Conservation (phyloP, 1,140 invertebrate genomes). For the Pseudomyrmex cubaensis region DNA sequence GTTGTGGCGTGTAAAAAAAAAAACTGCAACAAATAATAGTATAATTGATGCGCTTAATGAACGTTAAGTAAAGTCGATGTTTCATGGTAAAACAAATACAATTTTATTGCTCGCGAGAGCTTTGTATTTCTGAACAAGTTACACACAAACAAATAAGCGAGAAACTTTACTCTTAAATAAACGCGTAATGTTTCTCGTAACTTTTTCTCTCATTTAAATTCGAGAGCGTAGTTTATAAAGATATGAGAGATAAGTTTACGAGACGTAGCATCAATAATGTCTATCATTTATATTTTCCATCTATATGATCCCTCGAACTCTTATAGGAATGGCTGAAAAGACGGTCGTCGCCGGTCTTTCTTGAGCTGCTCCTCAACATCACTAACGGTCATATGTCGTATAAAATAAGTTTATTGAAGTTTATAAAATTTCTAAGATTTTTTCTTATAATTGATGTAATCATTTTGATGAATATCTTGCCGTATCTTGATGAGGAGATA, state of each 20-base stretch:
- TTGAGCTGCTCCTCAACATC: not conserved
- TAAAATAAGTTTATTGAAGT: slow-evolving; percentile 22
- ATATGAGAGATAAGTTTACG: slow-evolving; percentile 7
- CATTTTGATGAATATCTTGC: no score
- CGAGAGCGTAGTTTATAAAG: not conserved
- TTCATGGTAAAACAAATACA: not conserved
- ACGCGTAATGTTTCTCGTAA: no score
- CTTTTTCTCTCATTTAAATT: not conserved
- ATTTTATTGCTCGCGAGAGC: not conserved
- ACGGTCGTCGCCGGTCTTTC: not conserved
- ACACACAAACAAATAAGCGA: slow-evolving; percentile 3
- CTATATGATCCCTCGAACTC: not conserved
- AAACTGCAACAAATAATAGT: not conserved
- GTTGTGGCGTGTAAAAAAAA: not conserved
- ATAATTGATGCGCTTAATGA: slow-evolving; percentile 40
- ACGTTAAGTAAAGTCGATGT: not conserved
- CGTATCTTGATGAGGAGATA: no score
- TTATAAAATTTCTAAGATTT: no score
- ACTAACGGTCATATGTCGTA: not conserved
- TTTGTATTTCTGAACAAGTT: slow-evolving; percentile 20
- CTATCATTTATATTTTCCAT: slow-evolving; percentile 9
- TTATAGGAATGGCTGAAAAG: not conserved
- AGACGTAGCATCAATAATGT: slow-evolving; percentile 14
- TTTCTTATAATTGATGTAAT: no score
- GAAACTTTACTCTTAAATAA: no score